Conservation (phyloP, 2,113 vertebrate species). For the Laticauda laticaudata region DNA sequence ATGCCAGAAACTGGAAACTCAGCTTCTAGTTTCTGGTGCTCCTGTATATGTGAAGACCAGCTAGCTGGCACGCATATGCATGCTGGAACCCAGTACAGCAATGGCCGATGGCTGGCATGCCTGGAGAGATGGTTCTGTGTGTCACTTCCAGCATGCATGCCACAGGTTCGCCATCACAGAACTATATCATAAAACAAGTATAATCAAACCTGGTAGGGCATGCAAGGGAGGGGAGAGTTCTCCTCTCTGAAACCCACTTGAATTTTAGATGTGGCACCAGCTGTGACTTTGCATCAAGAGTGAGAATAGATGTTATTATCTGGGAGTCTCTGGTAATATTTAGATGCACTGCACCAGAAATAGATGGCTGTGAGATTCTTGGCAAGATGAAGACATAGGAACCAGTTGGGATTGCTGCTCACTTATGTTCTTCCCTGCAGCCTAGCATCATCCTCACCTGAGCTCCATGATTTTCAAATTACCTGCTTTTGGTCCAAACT, state of each 20-base stretch:
- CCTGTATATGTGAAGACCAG: too few species aligned
- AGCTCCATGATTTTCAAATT: neutral
- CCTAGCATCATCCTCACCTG: neutral
- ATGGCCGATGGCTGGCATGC: too few species aligned
- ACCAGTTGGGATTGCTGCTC: neutral
- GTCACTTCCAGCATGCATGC: too few species aligned
- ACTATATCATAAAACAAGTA: neutral
- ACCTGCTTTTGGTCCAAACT: neutral
- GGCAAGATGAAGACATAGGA: neutral
- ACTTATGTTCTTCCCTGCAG: neutral
- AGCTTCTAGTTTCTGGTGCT: too few species aligned
- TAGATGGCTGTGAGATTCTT: neutral
- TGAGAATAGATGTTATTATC: neutral
- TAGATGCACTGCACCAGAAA: neutral
- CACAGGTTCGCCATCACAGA: too few species aligned
- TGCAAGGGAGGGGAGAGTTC: neutral
- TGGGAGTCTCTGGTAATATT: neutral
- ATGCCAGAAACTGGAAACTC: too few species aligned
- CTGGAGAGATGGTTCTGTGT: too few species aligned
- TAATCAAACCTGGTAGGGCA: neutral
- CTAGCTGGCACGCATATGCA: too few species aligned
- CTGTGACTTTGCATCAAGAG: neutral
- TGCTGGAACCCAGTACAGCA: too few species aligned
- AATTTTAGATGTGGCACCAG: neutral
- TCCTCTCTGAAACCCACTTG: neutral